Evolutionary conservation across 2,888 invertebrate species (phyloP).

Genomic region (Agrotis clavis): DNA sequence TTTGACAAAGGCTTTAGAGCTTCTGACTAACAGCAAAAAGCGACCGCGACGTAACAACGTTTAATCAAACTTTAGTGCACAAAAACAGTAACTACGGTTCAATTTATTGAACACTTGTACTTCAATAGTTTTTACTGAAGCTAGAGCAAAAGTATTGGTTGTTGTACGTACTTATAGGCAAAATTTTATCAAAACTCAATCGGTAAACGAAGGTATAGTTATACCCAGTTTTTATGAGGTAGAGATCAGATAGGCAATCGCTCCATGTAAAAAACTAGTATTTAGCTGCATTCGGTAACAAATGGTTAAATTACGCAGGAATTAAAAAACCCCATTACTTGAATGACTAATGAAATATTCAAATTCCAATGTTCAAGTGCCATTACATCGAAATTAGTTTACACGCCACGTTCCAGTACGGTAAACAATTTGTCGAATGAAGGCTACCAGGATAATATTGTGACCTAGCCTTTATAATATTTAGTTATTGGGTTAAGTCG

Average conservation of each 20-base stretch:
- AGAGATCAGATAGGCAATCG: neutral
- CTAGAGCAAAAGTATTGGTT: neutral
- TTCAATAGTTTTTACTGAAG: neutral
- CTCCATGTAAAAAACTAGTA: neutral
- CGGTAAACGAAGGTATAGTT: neutral
- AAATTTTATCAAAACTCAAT: neutral
- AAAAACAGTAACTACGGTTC: conserved; percentile 9
- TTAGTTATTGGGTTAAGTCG: too few species aligned
- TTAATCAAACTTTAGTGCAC: conserved; percentile 10
- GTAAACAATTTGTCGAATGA: conserved; percentile 47
- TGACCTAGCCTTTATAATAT: too few species aligned
- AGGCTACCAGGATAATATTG: conserved; percentile 1
- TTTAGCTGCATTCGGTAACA: neutral
- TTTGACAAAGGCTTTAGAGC: too few species aligned
- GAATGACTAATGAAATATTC: conserved; percentile 12
- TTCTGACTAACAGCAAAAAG: too few species aligned
- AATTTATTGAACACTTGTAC: conserved; percentile 13
- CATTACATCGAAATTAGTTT: conserved; percentile 36
- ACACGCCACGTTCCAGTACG: conserved; percentile 8
- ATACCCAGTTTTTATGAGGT: neutral
- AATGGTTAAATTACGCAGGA: neutral
- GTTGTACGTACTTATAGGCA: too few species aligned
- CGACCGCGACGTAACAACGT: conserved; percentile 6
- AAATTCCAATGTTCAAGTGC: conserved; percentile 2
- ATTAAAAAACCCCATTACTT: neutral